Evolutionary conservation across 2,888 invertebrate genomes (phyloP), one percentile per base, ranked within the genome.

Genomic region (Megalurothrips usitatus): DNA sequence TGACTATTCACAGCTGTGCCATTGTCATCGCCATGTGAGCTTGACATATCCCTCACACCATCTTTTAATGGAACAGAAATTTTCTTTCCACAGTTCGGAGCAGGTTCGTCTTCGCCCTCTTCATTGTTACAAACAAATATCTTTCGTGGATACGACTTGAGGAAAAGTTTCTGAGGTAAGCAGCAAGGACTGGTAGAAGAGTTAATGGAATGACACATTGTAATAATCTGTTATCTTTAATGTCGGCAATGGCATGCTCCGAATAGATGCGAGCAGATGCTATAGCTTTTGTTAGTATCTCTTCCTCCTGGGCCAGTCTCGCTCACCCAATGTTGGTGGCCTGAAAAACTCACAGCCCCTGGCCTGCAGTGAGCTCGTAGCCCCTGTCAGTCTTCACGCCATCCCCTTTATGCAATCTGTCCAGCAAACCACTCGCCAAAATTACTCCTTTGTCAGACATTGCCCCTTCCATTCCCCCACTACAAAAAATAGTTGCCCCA

Each of bases 361-460:
- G 1, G 12, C 52, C 10, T 52, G 52, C 14, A 52, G 52, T 52
- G 2, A 63, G 3, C n/a, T 63, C 63, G 3, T 19, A n/a, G 19
- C 63, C 63, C 2, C 19, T 14, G n/a, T 63, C 63, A n/a, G 63
- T 63, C 63, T 12, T 63, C 8, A 63, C n/a, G 10, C 63, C 23
- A 63, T 63, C 63, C 2, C 63, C 63, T 3, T n/a, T 6, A 19
- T 1, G 9, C 2, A 63, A n/a, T 3, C 63, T 6, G 8, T 63
- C 23, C n/a, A 63, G n/a, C 63, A 63, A n/a, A n/a, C 63, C 63
- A n/a, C 63, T 63, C n/a, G 8, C 2, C n/a, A 63, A 9, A n/a
- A 63, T 63, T 9, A 63, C 63, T 63, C 9, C 63, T n/a, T 63
- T 63, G n/a, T 63, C 63, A 63, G 63, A 63, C 63, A 63, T 63